Percentiles rank a stretch among this genome's conserved stretches.
Conservation (phyloP, 2,888 invertebrate species). For the Monochamus alternatus region DNA sequence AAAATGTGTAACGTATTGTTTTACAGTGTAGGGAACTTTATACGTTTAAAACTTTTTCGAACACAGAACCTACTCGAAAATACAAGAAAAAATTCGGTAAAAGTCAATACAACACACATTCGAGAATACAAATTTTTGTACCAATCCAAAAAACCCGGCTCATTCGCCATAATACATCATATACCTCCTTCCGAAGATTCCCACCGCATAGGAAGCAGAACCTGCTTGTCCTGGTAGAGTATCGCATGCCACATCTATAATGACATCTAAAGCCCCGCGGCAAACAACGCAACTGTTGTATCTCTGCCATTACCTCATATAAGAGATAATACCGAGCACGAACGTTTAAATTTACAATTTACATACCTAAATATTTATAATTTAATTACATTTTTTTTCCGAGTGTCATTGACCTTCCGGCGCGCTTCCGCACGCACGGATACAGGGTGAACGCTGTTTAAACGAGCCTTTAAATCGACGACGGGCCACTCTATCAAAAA, state of each 20-base stretch:
- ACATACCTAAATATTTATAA: conserved; percentile 4
- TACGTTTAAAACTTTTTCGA: too few species aligned
- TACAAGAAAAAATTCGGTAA: too few species aligned
- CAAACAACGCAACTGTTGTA: conserved; percentile 1
- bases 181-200: background rate
- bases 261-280: background rate
- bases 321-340: conserved; percentile 4
- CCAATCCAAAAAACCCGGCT: background rate
- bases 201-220: background rate
- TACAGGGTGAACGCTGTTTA: background rate
- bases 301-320: background rate
- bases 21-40: too few species aligned
- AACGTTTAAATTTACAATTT: conserved; percentile 11
- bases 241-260: background rate
- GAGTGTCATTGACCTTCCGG: conserved; percentile 17
- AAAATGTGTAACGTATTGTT: too few species aligned
- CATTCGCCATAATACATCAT: background rate
- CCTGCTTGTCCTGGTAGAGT: background rate
- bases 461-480: too few species aligned
- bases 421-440: background rate
- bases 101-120: too few species aligned
- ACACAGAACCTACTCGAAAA: too few species aligned
- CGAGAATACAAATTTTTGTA: too few species aligned
- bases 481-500: too few species aligned
- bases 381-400: conserved; percentile 9